Evolutionary conservation across 1,140 invertebrate species (phyloP).

Genomic region (Hetaerina americana): DNA sequence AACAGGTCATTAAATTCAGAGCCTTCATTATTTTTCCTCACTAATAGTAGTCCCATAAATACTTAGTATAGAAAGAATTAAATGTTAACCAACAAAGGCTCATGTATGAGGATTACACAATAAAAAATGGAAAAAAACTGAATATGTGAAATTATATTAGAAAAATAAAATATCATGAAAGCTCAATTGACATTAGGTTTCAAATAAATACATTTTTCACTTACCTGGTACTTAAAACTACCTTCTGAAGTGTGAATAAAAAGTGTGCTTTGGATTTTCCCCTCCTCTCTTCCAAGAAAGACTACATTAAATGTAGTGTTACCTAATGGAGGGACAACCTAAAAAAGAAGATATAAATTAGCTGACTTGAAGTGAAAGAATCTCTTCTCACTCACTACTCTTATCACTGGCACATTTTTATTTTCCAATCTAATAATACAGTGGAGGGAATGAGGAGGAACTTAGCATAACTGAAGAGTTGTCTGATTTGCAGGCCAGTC

Average conservation of each 20-base stretch:
- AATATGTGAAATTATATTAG: too few species aligned
- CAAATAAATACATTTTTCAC: slow-evolving; percentile 15
- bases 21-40: too few species aligned
- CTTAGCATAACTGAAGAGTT: slow-evolving; percentile 12
- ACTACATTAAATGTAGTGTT: slow-evolving; percentile 94
- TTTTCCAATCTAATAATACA: not conserved
- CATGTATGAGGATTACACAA: too few species aligned
- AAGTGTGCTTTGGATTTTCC: slow-evolving; percentile 72
- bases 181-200: not conserved
- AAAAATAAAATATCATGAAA: slow-evolving; percentile 1
- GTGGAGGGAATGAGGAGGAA: slow-evolving; percentile 1
- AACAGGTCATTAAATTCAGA: too few species aligned
- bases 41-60: too few species aligned
- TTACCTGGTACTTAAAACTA: slow-evolving; percentile 63
- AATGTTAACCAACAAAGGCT: too few species aligned
- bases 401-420: not conserved
- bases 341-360: slow-evolving; percentile 23
- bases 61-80: too few species aligned
- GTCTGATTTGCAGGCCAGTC: too few species aligned
- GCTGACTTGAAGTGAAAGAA: slow-evolving; percentile 5
- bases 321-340: slow-evolving; percentile 72
- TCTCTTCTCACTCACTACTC: not conserved
- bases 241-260: slow-evolving; percentile 90
- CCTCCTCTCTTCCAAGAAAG: slow-evolving; percentile 82
- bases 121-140: too few species aligned